These are phyloP conservation scores for Leucophenga montana DNA, from an alignment of 2,888 invertebrate species.

Conservation along the genomic window DNA sequence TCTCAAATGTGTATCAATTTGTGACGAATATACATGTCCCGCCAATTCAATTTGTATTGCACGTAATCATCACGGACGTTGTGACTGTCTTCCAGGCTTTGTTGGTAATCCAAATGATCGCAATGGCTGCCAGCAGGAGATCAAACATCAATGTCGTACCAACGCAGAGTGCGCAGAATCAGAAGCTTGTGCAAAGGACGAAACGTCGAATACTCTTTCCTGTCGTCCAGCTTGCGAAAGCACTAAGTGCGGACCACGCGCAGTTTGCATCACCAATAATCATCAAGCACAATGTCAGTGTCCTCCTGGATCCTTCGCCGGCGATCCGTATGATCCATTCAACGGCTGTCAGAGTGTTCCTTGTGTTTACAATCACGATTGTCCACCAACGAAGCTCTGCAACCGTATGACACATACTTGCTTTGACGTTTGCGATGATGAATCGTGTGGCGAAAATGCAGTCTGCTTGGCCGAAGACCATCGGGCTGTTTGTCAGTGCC, in stretches of 20 bases:
- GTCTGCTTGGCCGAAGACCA: conserved; percentile 91
- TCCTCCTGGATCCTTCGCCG: conserved; percentile 88
- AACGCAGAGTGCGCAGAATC: conserved; percentile 89
- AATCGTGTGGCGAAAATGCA: conserved; percentile 89
- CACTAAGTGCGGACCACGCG: conserved; percentile 86
- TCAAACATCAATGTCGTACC: conserved; percentile 83
- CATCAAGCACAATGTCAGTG: conserved; percentile 93
- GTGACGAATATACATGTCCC: conserved; percentile 87
- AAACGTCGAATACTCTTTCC: conserved; percentile 76
- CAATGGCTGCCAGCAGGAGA: conserved; percentile 84
- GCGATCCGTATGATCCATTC: conserved; percentile 85
- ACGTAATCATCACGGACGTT: conserved; percentile 82
- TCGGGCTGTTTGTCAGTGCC: conserved; percentile 87
- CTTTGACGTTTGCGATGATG: conserved; percentile 85
- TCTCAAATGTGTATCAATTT: conserved; percentile 85
- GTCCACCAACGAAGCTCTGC: conserved; percentile 85
- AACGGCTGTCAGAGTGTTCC: conserved; percentile 86
- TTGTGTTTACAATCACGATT: conserved; percentile 90
- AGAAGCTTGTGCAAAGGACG: conserved; percentile 82
- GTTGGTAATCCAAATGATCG: conserved; percentile 92
- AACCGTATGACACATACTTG: conserved; percentile 88
- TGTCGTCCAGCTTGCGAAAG: conserved; percentile 87
- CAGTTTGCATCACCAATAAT: conserved; percentile 90
- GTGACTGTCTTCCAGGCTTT: conserved; percentile 88
- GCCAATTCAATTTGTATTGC: conserved; percentile 87